These are phyloP conservation scores for Bellardia bayeri DNA, from an alignment of 2,888 invertebrate genomes.

Conservation along the genomic window DNA sequence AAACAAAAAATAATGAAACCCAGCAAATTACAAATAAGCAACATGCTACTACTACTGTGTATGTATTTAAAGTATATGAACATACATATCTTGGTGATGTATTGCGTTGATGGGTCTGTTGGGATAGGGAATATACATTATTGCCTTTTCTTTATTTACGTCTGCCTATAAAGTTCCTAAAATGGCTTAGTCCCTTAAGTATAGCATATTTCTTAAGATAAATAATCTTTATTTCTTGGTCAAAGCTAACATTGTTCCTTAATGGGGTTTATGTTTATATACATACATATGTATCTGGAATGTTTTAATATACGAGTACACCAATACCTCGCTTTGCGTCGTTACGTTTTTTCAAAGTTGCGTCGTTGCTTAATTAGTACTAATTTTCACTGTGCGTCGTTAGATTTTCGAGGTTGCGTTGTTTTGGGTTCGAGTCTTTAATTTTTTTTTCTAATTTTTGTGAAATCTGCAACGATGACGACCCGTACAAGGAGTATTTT, in stretches of 20 bases:
- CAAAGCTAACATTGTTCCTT: constrained; percentile 11
- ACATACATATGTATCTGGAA: background rate
- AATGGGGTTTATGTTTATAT: background rate
- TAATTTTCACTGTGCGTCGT: no score
- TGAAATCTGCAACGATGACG: no score
- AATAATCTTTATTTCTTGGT: constrained; percentile 19
- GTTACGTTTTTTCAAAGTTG: no score
- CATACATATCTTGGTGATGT: constrained; percentile 6
- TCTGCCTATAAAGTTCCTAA: constrained; percentile 33
- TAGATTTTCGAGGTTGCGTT: no score
- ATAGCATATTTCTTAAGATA: constrained; percentile 13
- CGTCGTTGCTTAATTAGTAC: no score
- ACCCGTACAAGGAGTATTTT: no score
- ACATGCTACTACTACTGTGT: background rate
- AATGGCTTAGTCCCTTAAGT: constrained; percentile 6
- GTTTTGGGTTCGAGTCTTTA: no score
- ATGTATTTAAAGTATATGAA: background rate
- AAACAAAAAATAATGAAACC: constrained; percentile 7
- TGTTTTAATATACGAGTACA: background rate
- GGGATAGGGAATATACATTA: constrained; percentile 43
- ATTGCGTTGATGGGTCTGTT: constrained; percentile 35
- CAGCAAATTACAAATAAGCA: background rate
- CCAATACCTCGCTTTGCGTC: background rate
- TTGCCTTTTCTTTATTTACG: constrained; percentile 23
- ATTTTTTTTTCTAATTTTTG: no score